These are phyloP conservation scores for Rhinatrema bivittatum DNA, from an alignment of 2,797 vertebrate genomes.

Conservation along the genomic window DNA sequence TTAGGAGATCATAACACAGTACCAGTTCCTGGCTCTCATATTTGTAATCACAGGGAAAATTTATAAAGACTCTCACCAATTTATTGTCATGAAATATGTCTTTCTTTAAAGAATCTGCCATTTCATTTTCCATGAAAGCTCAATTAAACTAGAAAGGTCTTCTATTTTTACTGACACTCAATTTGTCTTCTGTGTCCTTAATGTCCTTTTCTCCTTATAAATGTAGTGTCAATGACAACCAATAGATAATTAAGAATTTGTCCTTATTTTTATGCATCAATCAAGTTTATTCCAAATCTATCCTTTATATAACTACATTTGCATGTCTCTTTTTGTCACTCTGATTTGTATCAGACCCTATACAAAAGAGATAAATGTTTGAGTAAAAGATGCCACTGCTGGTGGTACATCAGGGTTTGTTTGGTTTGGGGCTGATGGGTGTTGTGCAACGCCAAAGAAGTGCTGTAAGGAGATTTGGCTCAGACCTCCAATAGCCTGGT, in stretches of 20 bases:
- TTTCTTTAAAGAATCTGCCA: not conserved
- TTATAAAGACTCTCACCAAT: no score
- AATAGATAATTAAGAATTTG: not conserved
- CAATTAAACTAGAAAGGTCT: not conserved
- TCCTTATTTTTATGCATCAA: not conserved
- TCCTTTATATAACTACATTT: not conserved
- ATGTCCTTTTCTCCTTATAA: conserved; percentile 6
- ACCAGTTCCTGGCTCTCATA: not conserved
- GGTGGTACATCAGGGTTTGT: no score
- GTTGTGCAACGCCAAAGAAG: no score
- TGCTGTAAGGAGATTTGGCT: no score
- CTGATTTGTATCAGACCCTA: no score
- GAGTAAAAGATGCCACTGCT: no score
- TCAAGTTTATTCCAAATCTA: not conserved
- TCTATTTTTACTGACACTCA: not conserved
- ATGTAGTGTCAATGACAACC: not conserved
- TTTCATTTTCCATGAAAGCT: not conserved
- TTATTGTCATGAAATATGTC: not conserved
- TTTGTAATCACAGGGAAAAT: not conserved
- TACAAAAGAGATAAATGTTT: no score
- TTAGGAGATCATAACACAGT: no score
- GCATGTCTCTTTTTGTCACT: no score
- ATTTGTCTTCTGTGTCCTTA: not conserved
- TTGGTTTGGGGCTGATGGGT: no score
- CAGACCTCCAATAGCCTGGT: no score